Percentiles rank a stretch among this genome's conserved stretches.
These are phyloP conservation scores for Volucella inflata DNA, from an alignment of 2,888 invertebrate species.

Conservation along the genomic window DNA sequence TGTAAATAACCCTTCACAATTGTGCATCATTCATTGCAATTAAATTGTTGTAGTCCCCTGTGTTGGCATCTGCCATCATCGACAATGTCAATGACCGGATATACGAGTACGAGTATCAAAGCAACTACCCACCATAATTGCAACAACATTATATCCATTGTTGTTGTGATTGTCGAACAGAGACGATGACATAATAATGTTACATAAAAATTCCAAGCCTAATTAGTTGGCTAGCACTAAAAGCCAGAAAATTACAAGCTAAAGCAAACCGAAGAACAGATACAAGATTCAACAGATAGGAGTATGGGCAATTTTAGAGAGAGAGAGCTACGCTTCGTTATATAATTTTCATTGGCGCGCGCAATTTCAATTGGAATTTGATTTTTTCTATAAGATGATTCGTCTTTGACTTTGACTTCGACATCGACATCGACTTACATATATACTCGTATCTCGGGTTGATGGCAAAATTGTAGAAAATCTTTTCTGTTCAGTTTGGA, in stretches of 20 bases:
- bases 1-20: conserved; percentile 57
- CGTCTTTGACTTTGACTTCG: too few species aligned
- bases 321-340: conserved; percentile 34
- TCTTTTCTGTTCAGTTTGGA: background rate
- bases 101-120: too few species aligned
- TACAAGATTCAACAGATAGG: too few species aligned
- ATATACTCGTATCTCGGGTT: too few species aligned
- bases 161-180: background rate
- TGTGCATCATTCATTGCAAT: conserved; percentile 47
- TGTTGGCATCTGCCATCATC: conserved; percentile 22
- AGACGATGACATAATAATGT: conserved; percentile 69
- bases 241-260: conserved; percentile 40
- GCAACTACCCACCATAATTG: background rate
- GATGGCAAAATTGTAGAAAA: conserved; percentile 18
- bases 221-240: conserved; percentile 62
- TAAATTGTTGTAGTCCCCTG: conserved; percentile 35
- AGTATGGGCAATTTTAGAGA: conserved; percentile 42
- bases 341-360: conserved; percentile 33
- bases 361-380: conserved; percentile 50
- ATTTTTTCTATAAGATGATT: too few species aligned
- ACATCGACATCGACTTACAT: too few species aligned
- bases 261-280: conserved; percentile 45
- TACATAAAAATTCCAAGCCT: conserved; percentile 68
- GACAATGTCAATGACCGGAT: conserved; percentile 64
- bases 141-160: background rate